Conservation (phyloP, 92 coral and sea anemone species). For the Siderastrea radians region DNA sequence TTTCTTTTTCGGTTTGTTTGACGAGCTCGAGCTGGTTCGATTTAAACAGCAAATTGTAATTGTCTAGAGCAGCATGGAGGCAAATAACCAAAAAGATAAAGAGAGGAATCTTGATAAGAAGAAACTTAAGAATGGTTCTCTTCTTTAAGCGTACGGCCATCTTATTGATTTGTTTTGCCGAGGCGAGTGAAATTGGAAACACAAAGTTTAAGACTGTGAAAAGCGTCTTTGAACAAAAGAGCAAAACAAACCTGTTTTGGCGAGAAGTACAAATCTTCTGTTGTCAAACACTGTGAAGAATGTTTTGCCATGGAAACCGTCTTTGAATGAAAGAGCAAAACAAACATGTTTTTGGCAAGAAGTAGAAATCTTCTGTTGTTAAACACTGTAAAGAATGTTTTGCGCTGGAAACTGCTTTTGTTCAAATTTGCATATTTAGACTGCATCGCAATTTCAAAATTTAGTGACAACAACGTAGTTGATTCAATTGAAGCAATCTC, state of each 20-base stretch:
- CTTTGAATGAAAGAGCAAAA: neutral
- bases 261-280: too few relatives aligned
- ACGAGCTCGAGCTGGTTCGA: neutral
- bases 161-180: neutral
- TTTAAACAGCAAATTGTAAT: neutral
- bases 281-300: neutral
- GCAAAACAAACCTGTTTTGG: too few relatives aligned
- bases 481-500: too few relatives aligned
- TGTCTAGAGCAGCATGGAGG: neutral
- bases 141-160: conserved; percentile 9
- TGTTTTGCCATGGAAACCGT: too few relatives aligned
- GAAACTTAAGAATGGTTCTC: neutral
- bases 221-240: neutral
- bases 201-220: neutral
- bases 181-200: neutral
- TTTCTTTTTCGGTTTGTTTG: neutral
- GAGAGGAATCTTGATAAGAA: neutral
- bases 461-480: too few relatives aligned
- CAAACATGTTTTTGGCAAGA: neutral
- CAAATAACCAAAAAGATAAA: neutral
- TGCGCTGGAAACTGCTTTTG: neutral
- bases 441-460: neutral
- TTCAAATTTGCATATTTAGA: neutral
- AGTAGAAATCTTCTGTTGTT: neutral
- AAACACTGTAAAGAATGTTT: neutral